phyloP scores from a whole-genome alignment of 1,140 invertebrate genomes.

The Macrocentrus cingulum region DNA sequence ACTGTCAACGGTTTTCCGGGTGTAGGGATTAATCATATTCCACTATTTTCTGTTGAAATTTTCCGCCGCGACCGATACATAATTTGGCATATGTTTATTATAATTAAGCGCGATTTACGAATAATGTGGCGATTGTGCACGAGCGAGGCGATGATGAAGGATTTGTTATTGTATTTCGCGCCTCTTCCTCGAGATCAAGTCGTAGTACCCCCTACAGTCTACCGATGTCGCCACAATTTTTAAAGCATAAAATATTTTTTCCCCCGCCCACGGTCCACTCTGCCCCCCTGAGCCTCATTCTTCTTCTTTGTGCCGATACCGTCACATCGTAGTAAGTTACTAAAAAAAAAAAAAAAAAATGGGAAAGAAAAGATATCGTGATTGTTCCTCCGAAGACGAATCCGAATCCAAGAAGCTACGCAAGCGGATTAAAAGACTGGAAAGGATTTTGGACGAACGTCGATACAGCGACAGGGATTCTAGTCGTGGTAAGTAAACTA shows the following conservation, averaged over 20 bases:
- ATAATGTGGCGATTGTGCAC: too few relatives aligned
- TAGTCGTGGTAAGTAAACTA: background rate
- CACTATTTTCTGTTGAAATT: too few relatives aligned
- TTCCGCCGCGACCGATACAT: too few relatives aligned
- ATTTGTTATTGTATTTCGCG: constrained; percentile 24
- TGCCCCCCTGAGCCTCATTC: constrained; percentile 12
- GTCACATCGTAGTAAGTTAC: constrained; percentile 16
- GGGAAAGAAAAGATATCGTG: constrained; percentile 1
- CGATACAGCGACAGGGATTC: too few relatives aligned
- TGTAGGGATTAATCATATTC: too few relatives aligned
- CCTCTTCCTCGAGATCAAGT: constrained; percentile 25
- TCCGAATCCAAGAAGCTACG: background rate
- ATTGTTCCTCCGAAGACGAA: background rate
- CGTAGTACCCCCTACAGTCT: constrained; percentile 17
- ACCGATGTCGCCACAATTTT: constrained; percentile 16
- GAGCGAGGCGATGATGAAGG: too few relatives aligned
- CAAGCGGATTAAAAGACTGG: background rate
- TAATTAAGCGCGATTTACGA: too few relatives aligned
- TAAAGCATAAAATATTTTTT: background rate
- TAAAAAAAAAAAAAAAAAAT: constrained; percentile 13
- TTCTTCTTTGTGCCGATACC: constrained; percentile 17
- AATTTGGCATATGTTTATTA: too few relatives aligned
- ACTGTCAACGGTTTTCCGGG: too few relatives aligned
- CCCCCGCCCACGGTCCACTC: background rate
- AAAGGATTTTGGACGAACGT: background rate